These are phyloP conservation scores for Spodoptera picta DNA, from an alignment of 2,888 invertebrate species.

Conservation along the genomic window DNA sequence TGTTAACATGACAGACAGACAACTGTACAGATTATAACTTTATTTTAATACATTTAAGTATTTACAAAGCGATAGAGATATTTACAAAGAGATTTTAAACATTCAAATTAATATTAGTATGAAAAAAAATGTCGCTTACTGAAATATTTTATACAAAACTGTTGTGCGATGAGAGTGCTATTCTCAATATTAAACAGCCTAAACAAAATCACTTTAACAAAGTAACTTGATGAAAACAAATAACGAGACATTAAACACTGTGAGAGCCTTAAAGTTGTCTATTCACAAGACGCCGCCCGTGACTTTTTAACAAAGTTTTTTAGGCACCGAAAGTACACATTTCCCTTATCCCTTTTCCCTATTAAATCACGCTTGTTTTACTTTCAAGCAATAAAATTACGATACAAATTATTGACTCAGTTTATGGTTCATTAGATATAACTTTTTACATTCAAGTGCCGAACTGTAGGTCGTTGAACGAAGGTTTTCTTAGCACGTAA, in stretches of 20 bases:
- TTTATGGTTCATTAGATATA: slow-evolving; percentile 19
- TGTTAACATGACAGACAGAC: slow-evolving; percentile 26
- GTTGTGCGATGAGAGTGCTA: slow-evolving; percentile 29
- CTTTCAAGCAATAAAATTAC: slow-evolving; percentile 27
- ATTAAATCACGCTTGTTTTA: slow-evolving; percentile 30
- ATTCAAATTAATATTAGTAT: slow-evolving; percentile 9
- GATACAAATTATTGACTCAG: slow-evolving; percentile 38
- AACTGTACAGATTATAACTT: slow-evolving; percentile 22
- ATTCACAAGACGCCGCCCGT: slow-evolving; percentile 22
- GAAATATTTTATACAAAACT: slow-evolving; percentile 18
- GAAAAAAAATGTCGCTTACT: slow-evolving; percentile 10
- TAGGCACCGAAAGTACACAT: slow-evolving; percentile 35
- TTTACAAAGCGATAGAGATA: slow-evolving; percentile 49
- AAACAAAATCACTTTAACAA: slow-evolving; percentile 48
- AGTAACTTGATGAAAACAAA: slow-evolving; percentile 45
- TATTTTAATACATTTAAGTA: slow-evolving; percentile 35
- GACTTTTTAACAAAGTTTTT: slow-evolving; percentile 35
- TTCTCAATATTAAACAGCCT: slow-evolving; percentile 44
- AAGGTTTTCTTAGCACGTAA: slow-evolving; percentile 65
- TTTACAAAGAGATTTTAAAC: slow-evolving; percentile 37
- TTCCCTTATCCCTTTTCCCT: slow-evolving; percentile 17
- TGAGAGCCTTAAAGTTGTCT: slow-evolving; percentile 37
- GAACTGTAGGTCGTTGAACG: slow-evolving; percentile 62
- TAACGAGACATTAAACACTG: slow-evolving; percentile 51
- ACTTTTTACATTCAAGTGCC: slow-evolving; percentile 71